Evolutionary conservation across 2,113 vertebrate genomes (phyloP).

Genomic region (Saguinus midas): DNA sequence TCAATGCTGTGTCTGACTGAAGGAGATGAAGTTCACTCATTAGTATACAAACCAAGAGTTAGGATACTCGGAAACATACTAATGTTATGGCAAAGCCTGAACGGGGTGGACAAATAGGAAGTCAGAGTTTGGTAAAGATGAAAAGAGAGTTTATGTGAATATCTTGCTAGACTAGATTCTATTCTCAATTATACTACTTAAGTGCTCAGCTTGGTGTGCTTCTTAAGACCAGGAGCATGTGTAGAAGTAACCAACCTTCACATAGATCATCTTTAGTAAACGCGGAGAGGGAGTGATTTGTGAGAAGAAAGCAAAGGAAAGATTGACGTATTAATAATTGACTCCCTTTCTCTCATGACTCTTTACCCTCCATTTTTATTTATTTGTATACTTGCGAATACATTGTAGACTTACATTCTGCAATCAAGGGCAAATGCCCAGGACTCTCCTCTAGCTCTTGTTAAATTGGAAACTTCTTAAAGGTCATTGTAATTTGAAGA

Average conservation of each 20-base stretch:
- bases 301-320: not conserved
- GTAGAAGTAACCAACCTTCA: not conserved
- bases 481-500: slow-evolving; percentile 2
- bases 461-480: not conserved
- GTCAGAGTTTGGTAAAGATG: not conserved
- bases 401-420: not conserved
- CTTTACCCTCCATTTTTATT: not conserved
- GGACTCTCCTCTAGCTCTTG: not conserved
- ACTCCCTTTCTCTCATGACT: not conserved
- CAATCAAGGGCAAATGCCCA: not conserved
- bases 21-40: not conserved
- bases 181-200: not conserved
- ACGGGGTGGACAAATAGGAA: not conserved
- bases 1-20: not conserved
- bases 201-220: not conserved
- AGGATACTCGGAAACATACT: not conserved
- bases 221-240: not conserved
- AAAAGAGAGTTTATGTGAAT: not conserved
- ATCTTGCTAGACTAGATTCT: not conserved
- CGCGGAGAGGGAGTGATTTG: not conserved
- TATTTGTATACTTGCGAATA: not conserved
- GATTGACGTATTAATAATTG: not conserved
- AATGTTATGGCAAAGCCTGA: not conserved
- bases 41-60: not conserved
- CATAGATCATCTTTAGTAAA: not conserved